phyloP scores from a whole-genome alignment of 1,140 invertebrate genomes.

The Trinorchestia longiramus region DNA sequence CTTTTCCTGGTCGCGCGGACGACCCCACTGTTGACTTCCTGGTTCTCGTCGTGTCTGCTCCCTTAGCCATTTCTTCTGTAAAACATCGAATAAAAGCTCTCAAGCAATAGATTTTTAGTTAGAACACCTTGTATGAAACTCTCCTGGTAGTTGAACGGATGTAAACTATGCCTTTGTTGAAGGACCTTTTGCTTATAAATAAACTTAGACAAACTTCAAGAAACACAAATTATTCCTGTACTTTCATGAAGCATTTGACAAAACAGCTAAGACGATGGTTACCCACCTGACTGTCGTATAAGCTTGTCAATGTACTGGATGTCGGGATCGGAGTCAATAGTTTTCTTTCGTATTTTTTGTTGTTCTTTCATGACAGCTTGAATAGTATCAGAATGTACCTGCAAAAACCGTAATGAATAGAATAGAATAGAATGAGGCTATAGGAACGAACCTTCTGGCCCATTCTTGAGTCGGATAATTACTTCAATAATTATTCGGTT shows the following conservation, averaged over 20 bases:
- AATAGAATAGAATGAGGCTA: background rate
- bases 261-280: background rate
- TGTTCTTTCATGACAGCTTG: background rate
- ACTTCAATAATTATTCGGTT: too few relatives aligned
- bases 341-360: background rate
- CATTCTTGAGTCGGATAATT: too few relatives aligned
- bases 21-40: background rate
- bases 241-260: background rate
- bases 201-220: too few relatives aligned
- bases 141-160: background rate
- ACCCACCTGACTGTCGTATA: background rate
- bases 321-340: background rate
- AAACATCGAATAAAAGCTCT: background rate
- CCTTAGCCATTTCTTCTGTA: background rate
- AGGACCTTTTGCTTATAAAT: too few relatives aligned
- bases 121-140: background rate
- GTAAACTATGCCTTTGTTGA: too few relatives aligned
- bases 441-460: too few relatives aligned
- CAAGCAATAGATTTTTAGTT: background rate
- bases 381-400: slow-evolving; percentile 19
- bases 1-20: background rate
- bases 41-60: background rate
- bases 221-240: too few relatives aligned
- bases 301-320: slow-evolving; percentile 21
- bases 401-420: background rate